Evolutionary conservation across 2,888 invertebrate genomes (phyloP), one percentile per base, ranked within the genome.

Genomic region (Apotomis turbidana): DNA sequence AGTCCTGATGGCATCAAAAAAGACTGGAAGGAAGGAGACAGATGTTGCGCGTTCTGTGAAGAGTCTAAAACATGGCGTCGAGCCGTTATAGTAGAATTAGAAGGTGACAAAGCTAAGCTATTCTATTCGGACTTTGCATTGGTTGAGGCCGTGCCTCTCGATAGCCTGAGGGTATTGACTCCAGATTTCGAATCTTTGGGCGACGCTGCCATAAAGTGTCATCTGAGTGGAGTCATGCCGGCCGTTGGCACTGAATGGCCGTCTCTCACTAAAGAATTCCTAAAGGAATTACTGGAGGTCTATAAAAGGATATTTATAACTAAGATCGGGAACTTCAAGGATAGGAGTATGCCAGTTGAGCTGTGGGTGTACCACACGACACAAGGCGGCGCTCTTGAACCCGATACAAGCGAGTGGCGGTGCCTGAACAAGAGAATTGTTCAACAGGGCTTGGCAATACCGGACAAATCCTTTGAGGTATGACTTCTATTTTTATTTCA

Each of bases 191-290:
- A 85, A 6, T 83, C 85, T 0, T 85, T 94, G 0, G 93, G 94
- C 0, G 94, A 95, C 73, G 95, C 95, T 0, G 95, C 95, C 0
- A 90, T 95, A 36, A 94, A 94, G 76, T 96, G 97, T 75, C 95
- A 96, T 81, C 83, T 98, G 64, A 95, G 94, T 1, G 96, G 96
- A 27, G 94, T 97, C 9, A 86, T 90, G 38, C 96, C 97, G 0
- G 96, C 96, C 0, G 96, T 96, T 0, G 95, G 95, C 0, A 90
- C 93, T 0, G 92, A 91, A 38, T 96, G 96, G 96, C 94, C 95
- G 0, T 89, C 90, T 0, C 80, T 95, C 0, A 94, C 96, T 0
- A 94, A 94, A 44, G 95, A 96, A 75, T 94, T 90, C 76, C 90
- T 97, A 1, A 89, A 90, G 59, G 94, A 94, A 12, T 86, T 95